phyloP scores from a whole-genome alignment of 2,888 invertebrate species.

The Caenorhabditis zanzibari region DNA sequence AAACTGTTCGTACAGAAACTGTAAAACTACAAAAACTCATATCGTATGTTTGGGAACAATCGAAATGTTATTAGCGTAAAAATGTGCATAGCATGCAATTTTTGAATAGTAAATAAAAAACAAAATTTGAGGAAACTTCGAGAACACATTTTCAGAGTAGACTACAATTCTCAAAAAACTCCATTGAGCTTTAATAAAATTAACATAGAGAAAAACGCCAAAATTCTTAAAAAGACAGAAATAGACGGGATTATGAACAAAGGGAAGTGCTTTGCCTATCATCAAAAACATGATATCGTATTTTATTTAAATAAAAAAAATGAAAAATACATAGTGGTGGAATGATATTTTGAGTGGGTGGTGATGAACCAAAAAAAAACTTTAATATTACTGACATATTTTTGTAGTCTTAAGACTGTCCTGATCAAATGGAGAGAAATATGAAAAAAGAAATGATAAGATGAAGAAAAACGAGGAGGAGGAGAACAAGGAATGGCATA shows the following conservation, averaged over 20 bases:
- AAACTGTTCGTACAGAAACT: too few species aligned
- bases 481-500: constrained; percentile 26
- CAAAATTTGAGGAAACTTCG: not conserved
- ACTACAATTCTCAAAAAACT: not conserved
- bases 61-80: constrained; percentile 2
- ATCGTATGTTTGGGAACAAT: not conserved
- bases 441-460: constrained; percentile 15
- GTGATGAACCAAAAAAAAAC: constrained; percentile 7
- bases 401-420: constrained; percentile 35
- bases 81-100: constrained; percentile 13
- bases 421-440: constrained; percentile 19
- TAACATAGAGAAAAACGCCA: not conserved
- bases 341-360: constrained; percentile 20
- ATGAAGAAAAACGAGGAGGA: constrained; percentile 17
- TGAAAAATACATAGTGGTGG: not conserved
- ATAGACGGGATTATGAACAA: constrained; percentile 24
- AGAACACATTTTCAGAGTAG: constrained; percentile 1
- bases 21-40: not conserved
- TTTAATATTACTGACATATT: constrained; percentile 29
- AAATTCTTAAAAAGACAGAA: not conserved
- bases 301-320: constrained; percentile 8
- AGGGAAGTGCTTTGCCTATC: not conserved
- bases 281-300: constrained; percentile 2
- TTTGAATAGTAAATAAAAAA: constrained; percentile 20
- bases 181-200: not conserved